phyloP scores from a whole-genome alignment of 2,888 invertebrate genomes.

The Lasius platythorax region DNA sequence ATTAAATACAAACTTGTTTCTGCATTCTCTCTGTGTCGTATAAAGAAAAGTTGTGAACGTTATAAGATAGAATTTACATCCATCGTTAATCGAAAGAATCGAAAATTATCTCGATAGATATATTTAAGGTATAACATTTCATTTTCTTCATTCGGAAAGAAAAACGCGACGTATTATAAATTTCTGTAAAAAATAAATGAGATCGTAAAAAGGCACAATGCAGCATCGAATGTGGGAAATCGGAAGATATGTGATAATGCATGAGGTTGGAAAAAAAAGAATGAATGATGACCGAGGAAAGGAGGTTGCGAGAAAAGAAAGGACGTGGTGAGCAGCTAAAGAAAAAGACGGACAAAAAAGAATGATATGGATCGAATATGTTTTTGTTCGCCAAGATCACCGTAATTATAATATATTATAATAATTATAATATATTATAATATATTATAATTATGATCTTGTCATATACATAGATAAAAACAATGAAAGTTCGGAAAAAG shows the following conservation, averaged over 20 bases:
- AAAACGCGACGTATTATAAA: neutral
- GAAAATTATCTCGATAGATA: neutral
- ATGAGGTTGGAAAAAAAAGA: neutral
- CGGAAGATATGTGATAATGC: slow-evolving; percentile 6
- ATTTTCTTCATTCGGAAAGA: neutral
- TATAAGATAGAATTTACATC: neutral
- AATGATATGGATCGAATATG: neutral
- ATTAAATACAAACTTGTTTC: slow-evolving; percentile 13
- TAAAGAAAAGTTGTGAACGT: neutral
- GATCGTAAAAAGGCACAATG: neutral
- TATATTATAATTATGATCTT: slow-evolving; percentile 3
- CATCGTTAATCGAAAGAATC: slow-evolving; percentile 10
- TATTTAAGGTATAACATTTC: slow-evolving; percentile 1
- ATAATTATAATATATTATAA: neutral
- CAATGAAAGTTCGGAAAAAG: neutral
- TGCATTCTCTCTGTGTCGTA: neutral
- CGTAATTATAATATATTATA: neutral
- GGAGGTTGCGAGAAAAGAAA: neutral
- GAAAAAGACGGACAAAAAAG: neutral
- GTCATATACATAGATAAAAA: neutral
- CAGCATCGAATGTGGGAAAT: neutral
- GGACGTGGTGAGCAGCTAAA: neutral
- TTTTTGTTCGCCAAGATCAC: slow-evolving; percentile 4
- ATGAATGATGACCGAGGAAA: neutral
- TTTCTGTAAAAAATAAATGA: neutral